Evolutionary conservation across 1,140 invertebrate genomes (phyloP), one percentile per base, ranked within the genome.

Genomic region (Geopemphigus sp.): DNA sequence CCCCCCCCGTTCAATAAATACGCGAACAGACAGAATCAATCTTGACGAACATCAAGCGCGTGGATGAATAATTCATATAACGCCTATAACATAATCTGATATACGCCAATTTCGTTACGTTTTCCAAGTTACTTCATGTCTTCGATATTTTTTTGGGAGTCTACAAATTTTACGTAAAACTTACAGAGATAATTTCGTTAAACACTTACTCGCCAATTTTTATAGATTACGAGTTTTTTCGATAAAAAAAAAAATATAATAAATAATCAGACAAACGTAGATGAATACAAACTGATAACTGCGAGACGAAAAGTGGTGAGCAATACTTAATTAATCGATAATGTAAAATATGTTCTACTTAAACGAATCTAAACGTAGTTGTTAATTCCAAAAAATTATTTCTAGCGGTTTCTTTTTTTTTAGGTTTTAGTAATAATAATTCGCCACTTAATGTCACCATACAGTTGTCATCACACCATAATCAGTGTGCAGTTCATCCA

Each of bases 101-200:
- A n/a, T n/a, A 53, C 12, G 26, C 1, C 5, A 19, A 10, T 53
- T 68, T 50, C 53, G 0, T 61, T 26, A 26, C 1, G 12, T 50
- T 12, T 29, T 29, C 15, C 12, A 70, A 70, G 4, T 70, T 53
- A 53, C 22, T 47, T 50, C 12, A 66, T 68, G 66, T 17, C 39
- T 68, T 68, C 50, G 50, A 68, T 68, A 72, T 32, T 53, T 72
- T 72, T 72, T 72, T 54, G 50, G 50, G 68, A 72, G 12, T 54
- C 50, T 53, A 53, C 24, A 32, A n/a, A n/a, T n/a, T n/a, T n/a
- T n/a, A n/a, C n/a, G n/a, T n/a, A n/a, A 29, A 19, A 17, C 19
- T n/a, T 54, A 32, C 15, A 54, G 5, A 54, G 22, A 54, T 53
- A 47, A 1, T 5, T 68, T 54, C 29, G 5, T 54, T 50, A 14